Evolutionary conservation across 2,797 vertebrate species (phyloP).

Genomic region (Crocidura indochinensis): DNA sequence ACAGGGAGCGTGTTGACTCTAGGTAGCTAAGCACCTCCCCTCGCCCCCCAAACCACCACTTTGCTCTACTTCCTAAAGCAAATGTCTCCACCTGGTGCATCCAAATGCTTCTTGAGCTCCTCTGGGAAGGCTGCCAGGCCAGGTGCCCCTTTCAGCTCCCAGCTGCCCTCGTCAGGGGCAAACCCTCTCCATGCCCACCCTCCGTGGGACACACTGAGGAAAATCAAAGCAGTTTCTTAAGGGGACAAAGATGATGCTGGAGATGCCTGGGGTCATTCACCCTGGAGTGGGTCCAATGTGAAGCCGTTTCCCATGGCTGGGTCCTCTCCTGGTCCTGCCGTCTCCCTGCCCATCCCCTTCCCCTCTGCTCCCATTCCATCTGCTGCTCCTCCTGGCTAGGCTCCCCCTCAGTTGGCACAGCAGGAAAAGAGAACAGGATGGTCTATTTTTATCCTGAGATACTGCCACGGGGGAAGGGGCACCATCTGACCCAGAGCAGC

Average conservation of each 20-base stretch:
- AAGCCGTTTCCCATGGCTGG: background rate
- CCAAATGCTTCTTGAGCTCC: constrained; percentile 70
- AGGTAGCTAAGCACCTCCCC: background rate
- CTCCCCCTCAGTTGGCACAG: constrained; percentile 84
- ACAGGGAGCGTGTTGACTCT: background rate
- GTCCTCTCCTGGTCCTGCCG: constrained; percentile 54
- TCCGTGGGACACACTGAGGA: background rate
- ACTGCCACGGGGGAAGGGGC: constrained; percentile 59
- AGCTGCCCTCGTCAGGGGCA: background rate
- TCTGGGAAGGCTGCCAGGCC: constrained; percentile 75
- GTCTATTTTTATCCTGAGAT: constrained; percentile 84
- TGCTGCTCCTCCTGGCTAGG: constrained; percentile 81
- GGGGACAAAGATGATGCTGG: background rate
- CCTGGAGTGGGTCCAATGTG: background rate
- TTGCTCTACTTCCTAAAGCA: constrained; percentile 64
- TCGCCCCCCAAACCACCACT: background rate
- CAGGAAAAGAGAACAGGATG: constrained; percentile 80
- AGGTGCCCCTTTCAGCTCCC: constrained; percentile 61
- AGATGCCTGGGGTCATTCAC: background rate
- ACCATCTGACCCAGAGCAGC: constrained; percentile 70
- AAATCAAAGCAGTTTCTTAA: constrained; percentile 29
- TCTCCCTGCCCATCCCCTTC: constrained; percentile 21
- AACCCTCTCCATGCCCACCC: background rate
- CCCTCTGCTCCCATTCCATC: constrained; percentile 80
- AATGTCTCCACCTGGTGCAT: constrained; percentile 63